Base-by-base conservation (phyloP, 2,113 vertebrate species). In the Apeltes quadracus region DNA sequence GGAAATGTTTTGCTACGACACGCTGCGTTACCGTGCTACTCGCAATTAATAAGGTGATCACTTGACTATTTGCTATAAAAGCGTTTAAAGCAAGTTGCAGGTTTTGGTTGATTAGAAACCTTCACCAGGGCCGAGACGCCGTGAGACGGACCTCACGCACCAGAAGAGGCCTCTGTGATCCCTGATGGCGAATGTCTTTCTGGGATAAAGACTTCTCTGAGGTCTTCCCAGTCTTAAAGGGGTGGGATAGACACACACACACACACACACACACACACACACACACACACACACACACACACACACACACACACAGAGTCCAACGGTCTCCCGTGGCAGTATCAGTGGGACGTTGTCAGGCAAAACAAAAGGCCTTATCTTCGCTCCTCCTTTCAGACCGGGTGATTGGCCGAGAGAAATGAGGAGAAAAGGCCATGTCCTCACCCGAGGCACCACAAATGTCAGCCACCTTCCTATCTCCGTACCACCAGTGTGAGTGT, bases 351-450 rank as follows among this genome's bases (percentile, higher is more conserved):
- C 93, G 92, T 93, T 95, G 94, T 96, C 95, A 95, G 74, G 84
- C 85, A 92, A 93, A 92, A 96, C 95, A 97, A 96, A 91, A 95
- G 88, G 92, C 82, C 93, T 96, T 96, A 97, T 96, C 95, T 94
- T 91, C 75, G 88, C 90, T 90, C 78, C 48, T 68, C 94, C 93
- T 95, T 96, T 96, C 95, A 95, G 94, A 94, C 92, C 93, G 94
- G 93, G 93, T 94, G 95, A 97, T 96, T 95, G 95, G 94, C 94
- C 91, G 82, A 74, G 88, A 94, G 94, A 94, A 94, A 95, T 83
- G 92, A 91, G 94, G 90, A 94, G 93, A 93, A 95, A 95, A 95
- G 92, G 94, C 88, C 61, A 73, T 94, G 93, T 94, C 94, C 95
- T 96, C 95, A 95, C 88, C 89, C 46, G 89, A 86, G 90, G 83